Percentiles rank a stretch among this genome's conserved stretches.
phyloP scores from a whole-genome alignment of 2,888 invertebrate genomes.

The Mythimna vitellina region DNA sequence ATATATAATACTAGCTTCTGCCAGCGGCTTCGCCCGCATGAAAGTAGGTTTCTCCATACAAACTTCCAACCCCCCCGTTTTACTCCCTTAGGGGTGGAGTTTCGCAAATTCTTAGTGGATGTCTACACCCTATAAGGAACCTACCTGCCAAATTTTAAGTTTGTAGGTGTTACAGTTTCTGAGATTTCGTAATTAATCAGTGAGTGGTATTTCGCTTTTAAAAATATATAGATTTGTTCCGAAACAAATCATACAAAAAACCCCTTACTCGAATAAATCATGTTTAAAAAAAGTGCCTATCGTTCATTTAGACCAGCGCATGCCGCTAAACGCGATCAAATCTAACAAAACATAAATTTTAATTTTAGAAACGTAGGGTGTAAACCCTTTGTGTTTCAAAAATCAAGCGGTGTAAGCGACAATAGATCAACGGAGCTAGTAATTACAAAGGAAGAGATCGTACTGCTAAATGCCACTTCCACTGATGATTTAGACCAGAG shows the following conservation, averaged over 20 bases:
- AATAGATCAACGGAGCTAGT: slow-evolving; percentile 41
- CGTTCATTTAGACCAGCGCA: slow-evolving; percentile 81
- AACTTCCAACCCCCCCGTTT: too few species aligned
- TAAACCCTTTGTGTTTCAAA: slow-evolving; percentile 79
- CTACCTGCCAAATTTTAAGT: too few species aligned
- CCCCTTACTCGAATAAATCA: slow-evolving; percentile 84
- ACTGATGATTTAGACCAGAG: background rate
- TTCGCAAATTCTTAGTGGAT: too few species aligned
- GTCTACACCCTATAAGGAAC: too few species aligned
- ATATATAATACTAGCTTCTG: too few species aligned
- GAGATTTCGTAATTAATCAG: too few species aligned
- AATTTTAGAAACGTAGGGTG: slow-evolving; percentile 87
- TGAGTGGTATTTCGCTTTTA: too few species aligned
- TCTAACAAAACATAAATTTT: slow-evolving; percentile 90
- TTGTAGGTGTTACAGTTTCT: too few species aligned
- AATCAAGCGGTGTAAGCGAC: slow-evolving; percentile 72
- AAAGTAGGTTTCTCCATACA: too few species aligned
- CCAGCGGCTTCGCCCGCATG: too few species aligned
- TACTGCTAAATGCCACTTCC: background rate
- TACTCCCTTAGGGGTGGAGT: too few species aligned
- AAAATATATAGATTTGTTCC: too few species aligned
- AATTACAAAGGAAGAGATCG: slow-evolving; percentile 4
- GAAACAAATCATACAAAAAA: slow-evolving; percentile 74
- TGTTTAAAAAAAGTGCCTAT: slow-evolving; percentile 81
- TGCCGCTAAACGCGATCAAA: slow-evolving; percentile 88